Base-by-base conservation (phyloP, 1,140 invertebrate species). In the Drosophila simulans region DNA sequence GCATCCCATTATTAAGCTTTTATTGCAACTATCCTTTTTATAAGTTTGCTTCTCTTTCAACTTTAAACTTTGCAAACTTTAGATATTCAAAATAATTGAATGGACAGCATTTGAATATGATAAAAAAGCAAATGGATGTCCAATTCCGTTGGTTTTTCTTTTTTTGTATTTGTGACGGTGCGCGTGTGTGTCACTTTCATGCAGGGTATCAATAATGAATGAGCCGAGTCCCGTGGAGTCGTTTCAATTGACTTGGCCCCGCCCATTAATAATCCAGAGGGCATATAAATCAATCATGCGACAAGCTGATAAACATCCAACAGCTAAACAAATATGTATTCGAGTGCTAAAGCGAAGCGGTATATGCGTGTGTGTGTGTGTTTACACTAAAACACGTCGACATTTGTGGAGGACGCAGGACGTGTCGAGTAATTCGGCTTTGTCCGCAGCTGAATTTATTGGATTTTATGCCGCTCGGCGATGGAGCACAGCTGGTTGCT, bases 241-340 rank as follows among this genome's bases (percentile, higher is more conserved):
- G 49, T 74, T 75, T 66, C 78, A 88, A 88, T 79, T 83, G 82
- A 79, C 83, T 88, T 88, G 82, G 71, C 62, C 64, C 60, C 60
- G 75, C 68, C 62, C 81, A 77, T 84, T 80, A 84, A 85, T 85
- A 84, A 85, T 84, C 62, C 60, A 80, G 37, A 34, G 22, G 66
- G 46, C 74, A 78, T 55, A 88, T 88, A 88, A 88, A 88, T 88
- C 83, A 88, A 88, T 88, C 83, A 88, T 79, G 71, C 65, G 84
- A 88, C 83, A 89, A 83, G 79, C 83, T 72, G 79, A 89, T 88
- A 89, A 83, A 82, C 70, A 88, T 88, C 65, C 64, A 64, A 60
- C 58, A 80, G 59, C 59, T 52, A 56, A 13, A 58, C 69, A 79
- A 52, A 80, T 69, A 56, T 55, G 17, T 45, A 54, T 68, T 20